Conservation (phyloP, 2,888 invertebrate species). For the Apodemia hepburni region DNA sequence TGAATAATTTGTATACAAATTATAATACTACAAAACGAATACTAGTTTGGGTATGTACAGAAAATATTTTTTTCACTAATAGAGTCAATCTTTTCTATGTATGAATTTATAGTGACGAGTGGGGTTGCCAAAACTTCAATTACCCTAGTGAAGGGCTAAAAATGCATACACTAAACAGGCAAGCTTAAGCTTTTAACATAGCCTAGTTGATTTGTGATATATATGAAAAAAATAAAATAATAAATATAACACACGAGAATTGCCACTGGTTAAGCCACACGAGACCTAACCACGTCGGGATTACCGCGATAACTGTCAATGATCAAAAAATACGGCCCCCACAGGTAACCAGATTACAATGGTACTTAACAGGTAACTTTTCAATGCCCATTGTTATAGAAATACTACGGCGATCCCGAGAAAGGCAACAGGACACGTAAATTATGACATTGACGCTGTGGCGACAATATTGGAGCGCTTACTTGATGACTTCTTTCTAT, state of each 20-base stretch:
- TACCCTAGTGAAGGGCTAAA: no score
- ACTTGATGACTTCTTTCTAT: neutral
- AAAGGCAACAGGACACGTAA: conserved; percentile 9
- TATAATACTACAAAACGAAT: no score
- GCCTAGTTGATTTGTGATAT: no score
- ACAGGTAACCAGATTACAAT: conserved; percentile 15
- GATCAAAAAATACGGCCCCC: conserved; percentile 2
- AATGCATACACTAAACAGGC: no score
- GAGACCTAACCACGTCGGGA: neutral
- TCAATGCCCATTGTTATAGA: conserved; percentile 15
- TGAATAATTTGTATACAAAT: no score
- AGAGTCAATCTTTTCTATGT: no score
- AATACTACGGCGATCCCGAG: conserved; percentile 13
- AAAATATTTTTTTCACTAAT: no score
- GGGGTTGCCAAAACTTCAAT: no score
- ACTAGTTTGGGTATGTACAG: no score
- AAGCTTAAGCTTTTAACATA: no score
- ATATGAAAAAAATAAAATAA: no score
- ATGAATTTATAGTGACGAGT: no score
- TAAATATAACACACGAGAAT: neutral
- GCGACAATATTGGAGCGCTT: neutral
- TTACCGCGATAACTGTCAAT: neutral
- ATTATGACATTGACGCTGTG: conserved; percentile 3
- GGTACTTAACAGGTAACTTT: conserved; percentile 11
- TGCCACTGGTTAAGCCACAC: neutral